phyloP scores from a whole-genome alignment of 2,113 vertebrate genomes.

The Phalacrocorax aristotelis region DNA sequence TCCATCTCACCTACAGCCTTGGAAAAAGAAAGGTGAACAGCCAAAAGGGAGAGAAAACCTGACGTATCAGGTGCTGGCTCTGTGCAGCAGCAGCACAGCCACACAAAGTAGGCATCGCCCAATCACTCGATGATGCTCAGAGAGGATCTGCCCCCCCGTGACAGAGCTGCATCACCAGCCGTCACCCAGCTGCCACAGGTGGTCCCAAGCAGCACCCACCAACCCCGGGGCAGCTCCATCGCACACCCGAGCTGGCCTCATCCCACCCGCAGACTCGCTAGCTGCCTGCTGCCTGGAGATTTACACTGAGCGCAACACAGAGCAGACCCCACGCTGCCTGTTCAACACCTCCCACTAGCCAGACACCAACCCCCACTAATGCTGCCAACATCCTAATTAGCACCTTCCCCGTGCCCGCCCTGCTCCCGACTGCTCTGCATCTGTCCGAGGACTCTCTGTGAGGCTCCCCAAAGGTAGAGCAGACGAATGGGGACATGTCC shows the following conservation, averaged over 20 bases:
- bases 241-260: background rate
- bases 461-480: background rate
- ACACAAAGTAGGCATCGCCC: background rate
- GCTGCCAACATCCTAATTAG: conserved; percentile 48
- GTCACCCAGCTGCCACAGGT: background rate
- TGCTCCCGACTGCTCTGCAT: conserved; percentile 16
- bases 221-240: background rate
- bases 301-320: fast-evolving
- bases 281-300: background rate
- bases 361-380: background rate
- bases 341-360: background rate
- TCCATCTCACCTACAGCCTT: background rate
- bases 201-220: background rate
- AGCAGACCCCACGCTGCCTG: background rate
- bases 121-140: background rate
- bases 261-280: fast-evolving
- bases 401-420: background rate
- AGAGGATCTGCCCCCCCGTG: background rate
- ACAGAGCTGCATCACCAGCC: background rate
- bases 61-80: background rate
- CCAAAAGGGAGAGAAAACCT: background rate
- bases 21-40: background rate
- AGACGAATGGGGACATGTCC: background rate
- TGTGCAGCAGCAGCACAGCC: background rate
- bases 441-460: background rate